Percentiles rank a stretch among this genome's conserved stretches.
Conservation (phyloP, 2,888 invertebrate species). For the Rugalucina vietnamica region DNA sequence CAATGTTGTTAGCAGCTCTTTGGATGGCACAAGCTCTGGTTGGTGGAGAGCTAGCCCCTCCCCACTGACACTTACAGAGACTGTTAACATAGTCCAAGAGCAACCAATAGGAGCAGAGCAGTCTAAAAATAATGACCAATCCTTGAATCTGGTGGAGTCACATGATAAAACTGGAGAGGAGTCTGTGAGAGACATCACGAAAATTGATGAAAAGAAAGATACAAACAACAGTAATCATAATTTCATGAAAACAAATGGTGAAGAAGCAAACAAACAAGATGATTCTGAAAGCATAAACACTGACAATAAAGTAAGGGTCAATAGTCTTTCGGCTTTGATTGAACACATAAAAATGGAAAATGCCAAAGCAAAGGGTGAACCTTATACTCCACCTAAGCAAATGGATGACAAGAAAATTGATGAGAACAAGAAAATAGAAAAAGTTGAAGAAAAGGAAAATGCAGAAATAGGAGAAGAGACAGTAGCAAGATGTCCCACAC, state of each 20-base stretch:
- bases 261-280: not conserved
- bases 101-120: not conserved
- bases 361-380: not conserved
- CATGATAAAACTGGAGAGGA: not conserved
- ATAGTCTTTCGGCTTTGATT: not conserved
- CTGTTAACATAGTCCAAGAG: conserved; percentile 30
- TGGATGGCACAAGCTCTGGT: conserved; percentile 42
- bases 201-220: not conserved
- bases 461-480: not conserved
- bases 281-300: not conserved
- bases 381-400: not conserved
- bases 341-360: not conserved
- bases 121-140: not conserved
- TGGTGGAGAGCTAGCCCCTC: conserved; percentile 69
- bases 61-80: conserved; percentile 58
- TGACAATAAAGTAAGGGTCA: not conserved
- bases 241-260: not conserved
- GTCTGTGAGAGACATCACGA: not conserved
- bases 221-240: not conserved
- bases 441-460: not conserved
- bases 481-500: conserved; percentile 34
- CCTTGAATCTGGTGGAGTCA: not conserved
- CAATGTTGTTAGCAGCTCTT: not conserved
- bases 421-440: not conserved
- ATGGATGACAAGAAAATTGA: not conserved